Percentiles rank a stretch among this genome's conserved stretches.
Conservation (phyloP, 2,113 vertebrate genomes). For the Ceyx melanurus region DNA sequence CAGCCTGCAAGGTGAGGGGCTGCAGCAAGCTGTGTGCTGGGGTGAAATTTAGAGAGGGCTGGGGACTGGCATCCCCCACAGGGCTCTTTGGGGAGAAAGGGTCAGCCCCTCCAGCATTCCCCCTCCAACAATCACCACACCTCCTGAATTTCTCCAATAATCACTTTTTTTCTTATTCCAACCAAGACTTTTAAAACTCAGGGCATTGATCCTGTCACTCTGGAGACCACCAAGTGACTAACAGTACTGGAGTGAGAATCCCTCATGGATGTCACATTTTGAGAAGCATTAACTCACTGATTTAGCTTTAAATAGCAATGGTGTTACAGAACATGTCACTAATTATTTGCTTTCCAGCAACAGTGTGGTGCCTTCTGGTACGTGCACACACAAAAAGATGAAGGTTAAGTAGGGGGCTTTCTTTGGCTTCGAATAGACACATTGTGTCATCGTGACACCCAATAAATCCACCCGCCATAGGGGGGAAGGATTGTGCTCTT, state of each 20-base stretch:
- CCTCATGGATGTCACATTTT: conserved; percentile 60
- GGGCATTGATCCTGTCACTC: conserved; percentile 41
- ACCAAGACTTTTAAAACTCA: conserved; percentile 25
- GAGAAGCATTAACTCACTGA: conserved; percentile 67
- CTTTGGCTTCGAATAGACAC: conserved; percentile 58
- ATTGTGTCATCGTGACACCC: conserved; percentile 69
- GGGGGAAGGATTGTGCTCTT: conserved; percentile 21
- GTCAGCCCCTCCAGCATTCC: neutral
- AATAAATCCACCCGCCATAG: conserved; percentile 65
- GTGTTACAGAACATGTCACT: conserved; percentile 70
- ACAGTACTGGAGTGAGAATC: conserved; percentile 28
- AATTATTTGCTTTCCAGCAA: conserved; percentile 71
- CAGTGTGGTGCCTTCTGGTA: conserved; percentile 70
- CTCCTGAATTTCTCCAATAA: neutral
- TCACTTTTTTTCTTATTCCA: conserved; percentile 11
- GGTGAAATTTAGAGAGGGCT: neutral
- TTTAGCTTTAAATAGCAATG: conserved; percentile 64
- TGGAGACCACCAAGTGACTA: conserved; percentile 56
- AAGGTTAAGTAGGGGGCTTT: conserved; percentile 70
- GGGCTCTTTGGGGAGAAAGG: neutral
- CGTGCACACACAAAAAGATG: conserved; percentile 61
- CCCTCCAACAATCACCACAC: neutral
- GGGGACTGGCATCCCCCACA: neutral
- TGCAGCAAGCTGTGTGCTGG: fast-evolving
- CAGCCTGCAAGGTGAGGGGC: neutral